Percentiles rank a stretch among this genome's conserved stretches.
phyloP scores from a whole-genome alignment of 1,140 invertebrate species.

The Lanistes nyassanus region DNA sequence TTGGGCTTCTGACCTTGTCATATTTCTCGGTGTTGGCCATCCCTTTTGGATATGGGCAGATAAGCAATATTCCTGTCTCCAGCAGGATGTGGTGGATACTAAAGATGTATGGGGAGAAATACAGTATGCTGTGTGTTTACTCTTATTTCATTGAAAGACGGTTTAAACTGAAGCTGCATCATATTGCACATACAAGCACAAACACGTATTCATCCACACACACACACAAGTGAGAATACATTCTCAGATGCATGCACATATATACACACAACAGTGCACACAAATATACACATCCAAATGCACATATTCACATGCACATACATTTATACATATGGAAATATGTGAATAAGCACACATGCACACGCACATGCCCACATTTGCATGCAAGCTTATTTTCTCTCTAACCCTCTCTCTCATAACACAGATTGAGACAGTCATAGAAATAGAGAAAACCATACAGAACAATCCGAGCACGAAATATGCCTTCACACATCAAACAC shows the following conservation, averaged over 20 bases:
- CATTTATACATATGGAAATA: too few species aligned
- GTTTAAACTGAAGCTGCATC: background rate
- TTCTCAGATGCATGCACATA: background rate
- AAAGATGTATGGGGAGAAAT: background rate
- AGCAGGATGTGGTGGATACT: too few species aligned
- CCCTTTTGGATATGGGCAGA: too few species aligned
- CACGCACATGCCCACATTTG: background rate
- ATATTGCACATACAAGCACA: background rate
- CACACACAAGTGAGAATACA: too few species aligned
- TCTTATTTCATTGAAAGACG: background rate
- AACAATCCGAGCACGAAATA: too few species aligned
- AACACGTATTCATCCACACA: background rate
- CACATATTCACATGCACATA: background rate
- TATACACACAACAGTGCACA: slow-evolving; percentile 9
- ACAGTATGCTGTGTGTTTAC: background rate
- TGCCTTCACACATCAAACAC: too few species aligned
- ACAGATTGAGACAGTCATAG: background rate
- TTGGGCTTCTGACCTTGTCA: too few species aligned
- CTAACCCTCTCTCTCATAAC: background rate
- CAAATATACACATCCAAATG: background rate
- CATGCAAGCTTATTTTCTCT: background rate
- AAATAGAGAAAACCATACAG: background rate
- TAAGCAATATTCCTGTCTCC: too few species aligned
- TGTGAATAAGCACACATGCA: background rate
- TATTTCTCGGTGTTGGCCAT: too few species aligned